phyloP scores from a whole-genome alignment of 2,888 invertebrate species.

The Mylabris sibirica region DNA sequence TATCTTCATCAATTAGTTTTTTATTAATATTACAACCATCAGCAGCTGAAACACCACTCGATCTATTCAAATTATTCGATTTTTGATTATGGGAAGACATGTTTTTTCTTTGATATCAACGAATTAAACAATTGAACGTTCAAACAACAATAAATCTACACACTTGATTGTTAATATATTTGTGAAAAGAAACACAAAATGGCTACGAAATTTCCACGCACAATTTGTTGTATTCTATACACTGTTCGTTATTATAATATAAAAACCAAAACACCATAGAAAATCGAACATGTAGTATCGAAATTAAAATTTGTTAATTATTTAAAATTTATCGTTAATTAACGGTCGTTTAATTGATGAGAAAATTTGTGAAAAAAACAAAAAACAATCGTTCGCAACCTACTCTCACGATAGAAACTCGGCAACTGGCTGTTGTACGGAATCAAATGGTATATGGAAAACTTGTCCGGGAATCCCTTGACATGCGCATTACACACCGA shows the following conservation, averaged over 20 bases:
- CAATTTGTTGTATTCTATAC: slow-evolving; percentile 1
- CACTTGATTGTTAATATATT: background rate
- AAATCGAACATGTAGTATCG: background rate
- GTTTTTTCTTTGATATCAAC: slow-evolving; percentile 32
- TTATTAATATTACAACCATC: background rate
- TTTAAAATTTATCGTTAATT: background rate
- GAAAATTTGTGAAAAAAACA: background rate
- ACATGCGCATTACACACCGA: slow-evolving; percentile 48
- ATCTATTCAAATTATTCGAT: background rate
- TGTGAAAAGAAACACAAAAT: slow-evolving; percentile 29
- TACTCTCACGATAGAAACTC: slow-evolving; percentile 28
- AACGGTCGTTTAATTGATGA: background rate
- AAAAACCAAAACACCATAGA: background rate
- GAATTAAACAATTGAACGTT: background rate
- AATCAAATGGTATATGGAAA: slow-evolving; percentile 37
- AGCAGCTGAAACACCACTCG: background rate
- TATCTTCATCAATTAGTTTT: background rate
- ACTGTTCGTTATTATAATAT: background rate
- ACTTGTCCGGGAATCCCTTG: slow-evolving; percentile 53
- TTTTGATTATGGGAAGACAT: background rate
- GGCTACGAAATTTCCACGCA: slow-evolving; percentile 34
- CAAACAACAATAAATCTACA: no score
- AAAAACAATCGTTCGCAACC: slow-evolving; percentile 13
- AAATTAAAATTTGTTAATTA: background rate
- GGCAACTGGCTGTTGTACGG: slow-evolving; percentile 42